Base-by-base conservation (phyloP, 2,888 invertebrate species). In the Stomorhina lunata region DNA sequence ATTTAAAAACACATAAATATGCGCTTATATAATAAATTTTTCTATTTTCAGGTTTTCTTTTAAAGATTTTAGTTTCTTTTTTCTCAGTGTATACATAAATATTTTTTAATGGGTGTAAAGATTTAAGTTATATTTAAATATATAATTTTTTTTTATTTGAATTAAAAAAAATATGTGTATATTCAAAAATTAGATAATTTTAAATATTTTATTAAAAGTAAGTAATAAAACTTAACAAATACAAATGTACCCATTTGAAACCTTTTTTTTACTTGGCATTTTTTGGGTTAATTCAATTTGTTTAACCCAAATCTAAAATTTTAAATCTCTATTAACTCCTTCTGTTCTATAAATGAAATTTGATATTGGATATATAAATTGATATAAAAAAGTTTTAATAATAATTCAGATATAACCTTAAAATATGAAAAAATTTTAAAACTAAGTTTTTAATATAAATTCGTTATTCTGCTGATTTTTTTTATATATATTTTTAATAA, bases 1-100 rank as follows among this genome's bases (percentile, higher is more conserved):
- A 55, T 65, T 55, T n/a, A n/a, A n/a, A n/a, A n/a, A 29, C 25
- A 40, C 29, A 37, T 43, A 43, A 15, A 61, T 50, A 37, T 40
- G 50, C 17, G 37, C 6, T 17, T 50, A 53, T 59, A 37, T 37
- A 10, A 22, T 75, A 48, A 43, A 57, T 57, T 69, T 3, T 4
- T 40, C 17, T 63, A 5, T 17, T 45, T 40, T 25, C 22, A 48
- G 17, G 43, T 20, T 15, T 40, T 43, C 17, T 40, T 40, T 25
- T 12, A 5, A 22, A 17, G 55, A 17, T 40, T 22, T 40, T 68
- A 55, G 7, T 37, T n/a, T 22, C 37, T 10, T 20, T 37, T 76
- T 75, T 59, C 25, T 63, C 71, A 68, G 45, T 63, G 63, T 78
- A 63, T 65, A 78, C 20, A 77, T 61, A 55, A 43, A 37, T 25